These are phyloP conservation scores for Drosophila atripex DNA, from an alignment of 2,888 invertebrate genomes.

Conservation along the genomic window DNA sequence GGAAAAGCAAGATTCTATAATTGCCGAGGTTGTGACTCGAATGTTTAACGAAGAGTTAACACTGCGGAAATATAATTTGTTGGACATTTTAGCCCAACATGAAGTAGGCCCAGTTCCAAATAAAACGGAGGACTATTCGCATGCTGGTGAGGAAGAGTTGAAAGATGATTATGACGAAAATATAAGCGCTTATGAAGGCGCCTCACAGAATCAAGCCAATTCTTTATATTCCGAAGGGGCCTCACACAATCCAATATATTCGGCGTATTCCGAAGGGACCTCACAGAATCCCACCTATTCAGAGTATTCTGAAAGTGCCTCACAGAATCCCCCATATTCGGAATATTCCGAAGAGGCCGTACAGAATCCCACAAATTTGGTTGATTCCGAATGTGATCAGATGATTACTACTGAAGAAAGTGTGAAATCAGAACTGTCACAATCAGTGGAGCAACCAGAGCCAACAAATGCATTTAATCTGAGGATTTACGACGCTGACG, in stretches of 20 bases:
- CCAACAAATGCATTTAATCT: constrained; percentile 8
- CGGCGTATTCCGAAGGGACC: not conserved
- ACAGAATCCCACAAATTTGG: not conserved
- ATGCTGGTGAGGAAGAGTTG: not conserved
- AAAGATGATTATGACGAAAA: not conserved
- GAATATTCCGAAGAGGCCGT: not conserved
- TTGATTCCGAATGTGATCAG: not conserved
- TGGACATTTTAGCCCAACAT: not conserved
- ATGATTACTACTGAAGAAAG: not conserved
- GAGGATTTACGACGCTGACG: constrained; percentile 28
- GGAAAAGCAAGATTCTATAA: not conserved
- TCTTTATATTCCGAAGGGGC: no score
- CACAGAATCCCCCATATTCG: not conserved
- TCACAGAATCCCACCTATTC: not conserved
- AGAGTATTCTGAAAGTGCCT: not conserved
- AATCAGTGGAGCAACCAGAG: not conserved
- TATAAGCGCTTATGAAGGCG: not conserved
- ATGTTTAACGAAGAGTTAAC: not conserved
- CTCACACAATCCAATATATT: not conserved
- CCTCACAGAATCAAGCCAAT: no score
- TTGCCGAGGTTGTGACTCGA: not conserved
- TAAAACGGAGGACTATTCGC: not conserved
- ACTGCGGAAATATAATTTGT: not conserved
- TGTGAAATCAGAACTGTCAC: not conserved
- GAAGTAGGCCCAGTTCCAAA: not conserved